Percentiles rank a stretch among this genome's conserved stretches.
phyloP scores from a whole-genome alignment of 1,140 invertebrate species.

The Pygmarrhopalites habei region DNA sequence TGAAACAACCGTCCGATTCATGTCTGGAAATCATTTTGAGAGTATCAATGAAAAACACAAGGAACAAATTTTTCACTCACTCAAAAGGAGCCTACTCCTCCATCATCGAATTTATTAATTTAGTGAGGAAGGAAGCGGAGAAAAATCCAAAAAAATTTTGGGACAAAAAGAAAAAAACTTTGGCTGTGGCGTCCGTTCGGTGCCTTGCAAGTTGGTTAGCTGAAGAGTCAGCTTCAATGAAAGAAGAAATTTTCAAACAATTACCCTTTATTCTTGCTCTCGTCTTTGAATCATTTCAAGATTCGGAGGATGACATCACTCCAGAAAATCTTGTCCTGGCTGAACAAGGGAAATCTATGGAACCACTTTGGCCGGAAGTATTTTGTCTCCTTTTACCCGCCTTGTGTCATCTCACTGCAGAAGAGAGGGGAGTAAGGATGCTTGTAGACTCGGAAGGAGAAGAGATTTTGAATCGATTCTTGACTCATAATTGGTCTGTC shows the following conservation, averaged over 20 bases:
- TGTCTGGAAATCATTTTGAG: conserved; percentile 64
- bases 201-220: conserved; percentile 80
- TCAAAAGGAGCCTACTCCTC: conserved; percentile 83
- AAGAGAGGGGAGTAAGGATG: conserved; percentile 75
- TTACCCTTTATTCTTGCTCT: conserved; percentile 69
- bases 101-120: conserved; percentile 63
- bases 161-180: conserved; percentile 51
- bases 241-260: conserved; percentile 68
- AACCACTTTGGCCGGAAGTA: conserved; percentile 63
- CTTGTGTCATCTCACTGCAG: conserved; percentile 80
- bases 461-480: conserved; percentile 66
- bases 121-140: conserved; percentile 46
- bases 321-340: conserved; percentile 32
- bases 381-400: conserved; percentile 74
- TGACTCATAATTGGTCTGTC: conserved; percentile 77
- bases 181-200: conserved; percentile 72
- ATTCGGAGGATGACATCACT: conserved; percentile 32
- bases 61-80: conserved; percentile 76
- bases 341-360: conserved; percentile 47
- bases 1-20: conserved; percentile 70
- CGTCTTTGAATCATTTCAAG: conserved; percentile 71
- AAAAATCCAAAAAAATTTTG: conserved; percentile 39
- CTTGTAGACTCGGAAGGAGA: conserved; percentile 66
- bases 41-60: conserved; percentile 83
- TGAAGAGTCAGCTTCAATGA: conserved; percentile 83